These are phyloP conservation scores for Callyntrura guangdongensis DNA, from an alignment of 2,888 invertebrate genomes.

Conservation along the genomic window DNA sequence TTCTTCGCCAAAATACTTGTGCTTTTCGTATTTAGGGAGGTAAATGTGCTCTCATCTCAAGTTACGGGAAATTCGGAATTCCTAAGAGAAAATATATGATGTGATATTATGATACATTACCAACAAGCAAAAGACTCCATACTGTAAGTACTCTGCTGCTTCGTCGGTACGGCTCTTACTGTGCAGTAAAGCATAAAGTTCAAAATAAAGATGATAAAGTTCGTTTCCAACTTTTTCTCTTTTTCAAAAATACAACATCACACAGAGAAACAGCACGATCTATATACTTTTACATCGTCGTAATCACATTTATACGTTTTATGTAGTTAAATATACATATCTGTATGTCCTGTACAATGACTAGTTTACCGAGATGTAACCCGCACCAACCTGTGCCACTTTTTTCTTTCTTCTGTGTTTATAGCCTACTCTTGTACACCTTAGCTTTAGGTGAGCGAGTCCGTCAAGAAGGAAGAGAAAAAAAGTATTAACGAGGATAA, in stretches of 20 bases:
- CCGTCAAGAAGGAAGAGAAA: background rate
- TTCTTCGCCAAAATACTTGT: background rate
- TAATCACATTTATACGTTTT: no score
- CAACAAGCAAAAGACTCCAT: background rate
- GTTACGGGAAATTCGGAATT: background rate
- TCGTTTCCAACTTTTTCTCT: conserved; percentile 1
- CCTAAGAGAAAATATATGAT: conserved; percentile 17
- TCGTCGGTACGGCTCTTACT: background rate
- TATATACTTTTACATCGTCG: background rate
- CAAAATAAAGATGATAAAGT: conserved; percentile 14
- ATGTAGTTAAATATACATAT: no score
- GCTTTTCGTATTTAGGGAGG: background rate
- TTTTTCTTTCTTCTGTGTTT: background rate
- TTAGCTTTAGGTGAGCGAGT: background rate
- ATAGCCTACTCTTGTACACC: background rate
- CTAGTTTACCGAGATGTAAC: background rate
- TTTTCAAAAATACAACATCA: background rate
- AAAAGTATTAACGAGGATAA: background rate
- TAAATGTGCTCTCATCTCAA: background rate
- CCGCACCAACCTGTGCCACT: background rate
- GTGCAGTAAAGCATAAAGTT: background rate
- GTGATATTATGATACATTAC: conserved; percentile 10
- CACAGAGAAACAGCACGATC: background rate
- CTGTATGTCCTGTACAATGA: background rate
- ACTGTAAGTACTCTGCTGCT: background rate